A percentile compares a stretch with the other conserved stretches of the same genome.
These are phyloP conservation scores for Anas bernieri DNA, from an alignment of 2,797 vertebrate species.

Conservation along the genomic window DNA sequence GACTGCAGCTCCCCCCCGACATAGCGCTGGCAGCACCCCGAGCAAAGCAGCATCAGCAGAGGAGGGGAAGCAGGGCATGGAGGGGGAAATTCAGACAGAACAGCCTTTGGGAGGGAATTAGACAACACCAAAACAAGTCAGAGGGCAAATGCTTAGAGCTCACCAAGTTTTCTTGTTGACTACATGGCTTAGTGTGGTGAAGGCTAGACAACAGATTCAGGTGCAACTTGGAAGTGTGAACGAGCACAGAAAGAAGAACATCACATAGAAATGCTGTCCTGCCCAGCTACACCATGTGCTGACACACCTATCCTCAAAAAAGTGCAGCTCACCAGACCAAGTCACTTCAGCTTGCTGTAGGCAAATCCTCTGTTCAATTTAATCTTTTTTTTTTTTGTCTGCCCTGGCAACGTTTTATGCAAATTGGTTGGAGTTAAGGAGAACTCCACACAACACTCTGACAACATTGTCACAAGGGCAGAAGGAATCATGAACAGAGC, in stretches of 20 bases:
- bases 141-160: not conserved
- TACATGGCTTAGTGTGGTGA: not conserved
- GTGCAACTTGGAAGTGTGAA: not conserved
- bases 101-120: not conserved
- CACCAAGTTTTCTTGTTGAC: not conserved
- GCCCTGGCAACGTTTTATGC: rapidly evolving
- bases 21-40: not conserved
- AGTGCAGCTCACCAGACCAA: not conserved
- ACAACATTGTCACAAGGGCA: not conserved
- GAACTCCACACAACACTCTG: not conserved
- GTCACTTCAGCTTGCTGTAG: not conserved
- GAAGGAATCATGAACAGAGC: not conserved
- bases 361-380: not conserved
- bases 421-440: not conserved
- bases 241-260: rapidly evolving
- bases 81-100: not conserved
- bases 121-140: not conserved
- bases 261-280: rapidly evolving
- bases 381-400: not conserved
- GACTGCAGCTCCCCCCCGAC: constrained; percentile 10
- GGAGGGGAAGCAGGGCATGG: not conserved
- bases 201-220: not conserved
- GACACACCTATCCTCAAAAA: not conserved
- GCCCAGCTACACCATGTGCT: not conserved
- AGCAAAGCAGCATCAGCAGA: not conserved